phyloP scores from a whole-genome alignment of 2,113 vertebrate species.

The Poeciliopsis prolifica region DNA sequence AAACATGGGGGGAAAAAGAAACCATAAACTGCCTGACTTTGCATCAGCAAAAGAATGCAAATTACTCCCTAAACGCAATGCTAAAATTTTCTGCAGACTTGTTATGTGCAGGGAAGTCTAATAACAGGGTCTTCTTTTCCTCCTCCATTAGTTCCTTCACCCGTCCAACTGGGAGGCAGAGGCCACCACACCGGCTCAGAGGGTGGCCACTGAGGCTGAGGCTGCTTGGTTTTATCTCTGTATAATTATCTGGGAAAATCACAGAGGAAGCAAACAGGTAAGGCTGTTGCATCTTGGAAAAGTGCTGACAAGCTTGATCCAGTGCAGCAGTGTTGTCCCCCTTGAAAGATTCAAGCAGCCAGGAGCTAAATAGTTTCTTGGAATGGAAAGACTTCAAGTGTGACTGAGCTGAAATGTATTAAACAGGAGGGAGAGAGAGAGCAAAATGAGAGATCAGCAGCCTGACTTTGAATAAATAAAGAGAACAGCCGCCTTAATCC shows the following conservation, averaged over 20 bases:
- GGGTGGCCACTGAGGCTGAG: constrained; percentile 1
- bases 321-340: constrained; percentile 18
- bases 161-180: constrained; percentile 9
- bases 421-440: constrained; percentile 6
- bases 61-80: constrained; percentile 25
- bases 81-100: constrained; percentile 32
- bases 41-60: constrained; percentile 30
- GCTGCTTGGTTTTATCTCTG: constrained; percentile 3
- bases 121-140: constrained; percentile 25
- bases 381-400: constrained; percentile 50
- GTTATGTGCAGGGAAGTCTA: constrained; percentile 8
- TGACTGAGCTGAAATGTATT: constrained; percentile 36
- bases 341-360: constrained; percentile 20
- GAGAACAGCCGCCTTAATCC: constrained; percentile 20
- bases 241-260: background rate
- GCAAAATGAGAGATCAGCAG: constrained; percentile 23
- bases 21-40: constrained; percentile 38
- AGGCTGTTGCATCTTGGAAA: constrained; percentile 38
- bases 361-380: constrained; percentile 28
- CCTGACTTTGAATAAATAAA: constrained; percentile 30
- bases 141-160: constrained; percentile 22
- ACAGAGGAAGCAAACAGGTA: constrained; percentile 19
- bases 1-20: background rate
- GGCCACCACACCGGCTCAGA: constrained; percentile 7
- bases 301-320: constrained; percentile 39